A percentile compares a stretch with the other conserved stretches of the same genome.
phyloP scores from a whole-genome alignment of 2,888 invertebrate species.

The Apodemia hepburni region DNA sequence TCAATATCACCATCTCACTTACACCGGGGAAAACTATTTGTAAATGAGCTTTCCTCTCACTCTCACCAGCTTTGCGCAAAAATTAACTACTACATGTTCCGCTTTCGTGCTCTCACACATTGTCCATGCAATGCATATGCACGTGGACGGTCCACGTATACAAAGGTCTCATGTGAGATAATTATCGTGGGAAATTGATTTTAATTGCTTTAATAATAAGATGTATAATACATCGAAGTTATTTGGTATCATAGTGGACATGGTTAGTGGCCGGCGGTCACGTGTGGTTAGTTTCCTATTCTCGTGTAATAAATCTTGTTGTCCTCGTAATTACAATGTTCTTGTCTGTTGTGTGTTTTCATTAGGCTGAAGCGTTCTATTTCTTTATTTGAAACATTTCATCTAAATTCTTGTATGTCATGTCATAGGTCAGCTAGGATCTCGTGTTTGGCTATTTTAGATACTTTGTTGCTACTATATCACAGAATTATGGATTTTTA shows the following conservation, averaged over 20 bases:
- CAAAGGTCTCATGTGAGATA: conserved; percentile 44
- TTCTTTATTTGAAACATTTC: conserved; percentile 32
- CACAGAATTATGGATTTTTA: no score
- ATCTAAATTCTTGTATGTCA: conserved; percentile 20
- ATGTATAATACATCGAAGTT: conserved; percentile 50
- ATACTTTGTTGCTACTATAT: no score
- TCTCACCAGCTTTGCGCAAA: conserved; percentile 79
- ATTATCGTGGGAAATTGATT: conserved; percentile 47
- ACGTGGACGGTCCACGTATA: conserved; percentile 41
- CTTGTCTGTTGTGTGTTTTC: conserved; percentile 76
- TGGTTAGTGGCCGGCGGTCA: conserved; percentile 50
- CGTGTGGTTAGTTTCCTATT: conserved; percentile 76
- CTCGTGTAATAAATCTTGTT: conserved; percentile 75
- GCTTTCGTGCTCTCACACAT: conserved; percentile 66
- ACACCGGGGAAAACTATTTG: conserved; percentile 63
- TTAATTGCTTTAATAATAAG: conserved; percentile 59
- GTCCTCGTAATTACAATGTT: conserved; percentile 77
- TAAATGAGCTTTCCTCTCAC: conserved; percentile 73
- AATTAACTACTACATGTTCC: conserved; percentile 77
- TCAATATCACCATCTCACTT: conserved; percentile 59
- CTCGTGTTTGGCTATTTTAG: not conserved
- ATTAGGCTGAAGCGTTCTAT: conserved; percentile 49
- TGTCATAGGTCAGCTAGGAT: conserved; percentile 7
- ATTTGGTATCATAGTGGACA: conserved; percentile 45
- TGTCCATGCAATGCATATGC: conserved; percentile 69